Percentiles rank a stretch among this genome's conserved stretches.
Evolutionary conservation across 2,888 invertebrate species (phyloP).

Genomic region (Corythucha ciliata): DNA sequence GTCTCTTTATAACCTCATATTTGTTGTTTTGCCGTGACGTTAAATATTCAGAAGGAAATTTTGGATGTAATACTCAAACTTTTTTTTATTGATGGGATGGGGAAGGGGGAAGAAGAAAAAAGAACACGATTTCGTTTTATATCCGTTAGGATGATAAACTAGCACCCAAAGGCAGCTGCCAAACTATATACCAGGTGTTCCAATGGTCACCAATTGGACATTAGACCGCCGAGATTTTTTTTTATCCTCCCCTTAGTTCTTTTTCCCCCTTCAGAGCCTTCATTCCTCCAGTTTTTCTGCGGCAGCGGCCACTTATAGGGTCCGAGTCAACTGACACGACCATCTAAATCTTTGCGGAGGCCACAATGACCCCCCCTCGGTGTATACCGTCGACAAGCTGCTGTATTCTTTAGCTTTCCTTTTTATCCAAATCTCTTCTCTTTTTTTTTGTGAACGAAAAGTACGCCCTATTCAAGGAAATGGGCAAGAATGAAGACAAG

Average conservation of each 20-base stretch:
- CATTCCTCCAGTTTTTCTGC: slow-evolving; percentile 13
- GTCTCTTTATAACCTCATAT: too few relatives aligned
- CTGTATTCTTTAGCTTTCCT: slow-evolving; percentile 15
- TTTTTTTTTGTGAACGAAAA: too few relatives aligned
- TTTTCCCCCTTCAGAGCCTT: slow-evolving; percentile 11
- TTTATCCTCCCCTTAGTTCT: neutral
- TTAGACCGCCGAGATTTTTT: slow-evolving; percentile 24
- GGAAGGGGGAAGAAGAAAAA: slow-evolving; percentile 12
- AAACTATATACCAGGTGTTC: slow-evolving; percentile 15
- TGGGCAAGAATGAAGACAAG: too few relatives aligned
- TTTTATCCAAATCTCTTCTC: neutral
- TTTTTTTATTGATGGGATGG: too few relatives aligned
- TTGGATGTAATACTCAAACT: too few relatives aligned
- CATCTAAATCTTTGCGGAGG: slow-evolving; percentile 22
- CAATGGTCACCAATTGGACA: slow-evolving; percentile 26
- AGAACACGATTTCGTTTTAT: slow-evolving; percentile 24
- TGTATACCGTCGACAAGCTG: slow-evolving; percentile 26
- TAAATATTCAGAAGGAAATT: too few relatives aligned
- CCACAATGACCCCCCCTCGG: slow-evolving; percentile 23
- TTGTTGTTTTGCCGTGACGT: too few relatives aligned
- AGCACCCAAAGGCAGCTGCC: slow-evolving; percentile 2
- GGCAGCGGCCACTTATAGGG: slow-evolving; percentile 24
- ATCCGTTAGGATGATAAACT: slow-evolving; percentile 27
- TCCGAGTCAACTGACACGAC: slow-evolving; percentile 26
- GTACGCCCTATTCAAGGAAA: too few relatives aligned